phyloP scores from a whole-genome alignment of 2,113 vertebrate species.

The Odocoileus hemionus region DNA sequence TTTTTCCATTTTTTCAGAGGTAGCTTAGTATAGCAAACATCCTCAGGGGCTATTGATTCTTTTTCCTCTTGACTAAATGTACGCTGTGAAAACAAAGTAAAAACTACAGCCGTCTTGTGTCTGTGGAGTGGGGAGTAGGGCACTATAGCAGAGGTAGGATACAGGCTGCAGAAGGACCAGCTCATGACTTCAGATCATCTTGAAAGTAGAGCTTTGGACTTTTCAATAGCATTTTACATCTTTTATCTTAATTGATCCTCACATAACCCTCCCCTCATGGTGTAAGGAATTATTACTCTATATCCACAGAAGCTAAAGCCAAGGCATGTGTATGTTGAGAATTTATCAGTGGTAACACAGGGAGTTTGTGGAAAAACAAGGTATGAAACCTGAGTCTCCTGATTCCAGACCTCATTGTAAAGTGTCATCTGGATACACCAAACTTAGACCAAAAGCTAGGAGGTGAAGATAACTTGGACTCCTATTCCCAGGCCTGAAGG shows the following conservation, averaged over 20 bases:
- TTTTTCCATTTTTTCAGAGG: not conserved
- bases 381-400: not conserved
- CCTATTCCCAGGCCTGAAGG: not conserved
- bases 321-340: not conserved
- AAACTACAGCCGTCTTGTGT: not conserved
- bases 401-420: not conserved
- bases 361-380: not conserved
- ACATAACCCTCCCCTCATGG: not conserved
- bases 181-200: not conserved
- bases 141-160: not conserved
- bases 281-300: not conserved
- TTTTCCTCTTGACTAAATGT: not conserved
- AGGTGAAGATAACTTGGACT: not conserved
- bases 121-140: accelerated
- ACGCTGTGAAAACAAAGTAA: not conserved
- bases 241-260: not conserved
- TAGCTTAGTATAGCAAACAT: not conserved
- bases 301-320: not conserved
- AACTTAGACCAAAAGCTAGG: not conserved
- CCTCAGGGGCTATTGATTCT: not conserved
- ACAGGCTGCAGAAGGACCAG: too few relatives aligned
- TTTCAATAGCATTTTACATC: not conserved
- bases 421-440: not conserved
- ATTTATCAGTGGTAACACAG: not conserved
- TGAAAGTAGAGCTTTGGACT: not conserved